These are phyloP conservation scores for Tipula unca DNA, from an alignment of 2,888 invertebrate genomes.

Conservation along the genomic window DNA sequence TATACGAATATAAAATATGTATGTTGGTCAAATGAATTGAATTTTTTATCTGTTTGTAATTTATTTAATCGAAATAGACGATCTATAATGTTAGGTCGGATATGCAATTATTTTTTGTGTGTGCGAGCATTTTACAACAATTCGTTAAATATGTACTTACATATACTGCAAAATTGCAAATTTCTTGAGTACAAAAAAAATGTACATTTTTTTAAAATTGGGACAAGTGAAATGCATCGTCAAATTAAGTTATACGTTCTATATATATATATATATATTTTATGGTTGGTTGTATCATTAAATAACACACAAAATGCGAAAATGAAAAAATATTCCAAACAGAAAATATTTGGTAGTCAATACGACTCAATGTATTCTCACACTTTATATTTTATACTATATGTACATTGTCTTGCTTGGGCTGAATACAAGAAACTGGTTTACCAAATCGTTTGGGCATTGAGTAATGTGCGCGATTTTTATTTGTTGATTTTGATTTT, in stretches of 20 bases:
- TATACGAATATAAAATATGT: neutral
- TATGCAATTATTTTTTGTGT: neutral
- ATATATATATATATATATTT: no score
- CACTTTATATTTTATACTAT: neutral
- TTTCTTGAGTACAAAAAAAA: neutral
- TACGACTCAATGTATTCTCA: neutral
- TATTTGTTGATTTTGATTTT: no score
- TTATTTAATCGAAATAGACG: neutral
- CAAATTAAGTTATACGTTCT: neutral
- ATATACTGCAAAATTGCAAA: no score
- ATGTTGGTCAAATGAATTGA: neutral
- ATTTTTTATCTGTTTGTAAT: neutral
- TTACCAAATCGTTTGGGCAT: slow-evolving; percentile 8
- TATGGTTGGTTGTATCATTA: neutral
- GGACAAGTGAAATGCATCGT: neutral
- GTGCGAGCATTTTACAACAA: neutral
- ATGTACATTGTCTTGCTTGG: neutral
- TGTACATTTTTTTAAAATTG: neutral
- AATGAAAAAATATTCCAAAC: neutral
- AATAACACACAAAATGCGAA: neutral
- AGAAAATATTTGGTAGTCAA: neutral
- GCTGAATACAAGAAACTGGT: neutral
- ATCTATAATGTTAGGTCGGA: neutral
- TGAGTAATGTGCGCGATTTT: neutral
- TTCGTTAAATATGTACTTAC: no score